Percentiles rank a stretch among this genome's conserved stretches.
Evolutionary conservation across 1,140 invertebrate species (phyloP).

Genomic region (Drosophila kepulauana): DNA sequence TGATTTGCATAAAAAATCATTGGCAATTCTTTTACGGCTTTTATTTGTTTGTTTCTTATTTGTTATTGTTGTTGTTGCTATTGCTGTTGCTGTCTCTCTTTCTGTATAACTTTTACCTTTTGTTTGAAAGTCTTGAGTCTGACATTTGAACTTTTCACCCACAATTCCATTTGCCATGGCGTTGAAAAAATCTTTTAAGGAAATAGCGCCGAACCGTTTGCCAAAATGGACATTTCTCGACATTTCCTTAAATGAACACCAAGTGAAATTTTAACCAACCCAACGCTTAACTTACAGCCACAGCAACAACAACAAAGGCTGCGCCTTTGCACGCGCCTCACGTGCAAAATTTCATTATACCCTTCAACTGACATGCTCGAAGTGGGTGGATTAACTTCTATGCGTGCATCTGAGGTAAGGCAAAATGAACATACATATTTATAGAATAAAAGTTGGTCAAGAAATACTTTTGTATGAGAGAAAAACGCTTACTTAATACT

Average conservation of each 20-base stretch:
- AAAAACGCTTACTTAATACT: no score
- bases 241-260: constrained; percentile 69
- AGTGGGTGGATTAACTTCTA: background rate
- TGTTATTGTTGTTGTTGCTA: constrained; percentile 14
- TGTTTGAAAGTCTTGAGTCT: constrained; percentile 58
- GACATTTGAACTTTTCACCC: constrained; percentile 69
- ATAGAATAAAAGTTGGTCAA: no score
- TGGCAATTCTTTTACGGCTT: constrained; percentile 67
- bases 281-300: constrained; percentile 1
- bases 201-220: constrained; percentile 50
- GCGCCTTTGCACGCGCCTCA: constrained; percentile 54
- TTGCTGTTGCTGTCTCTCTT: constrained; percentile 26
- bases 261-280: constrained; percentile 51
- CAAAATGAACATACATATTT: background rate
- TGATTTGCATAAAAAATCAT: constrained; percentile 81
- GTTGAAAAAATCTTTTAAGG: constrained; percentile 61
- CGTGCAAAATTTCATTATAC: constrained; percentile 36
- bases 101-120: constrained; percentile 78
- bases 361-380: background rate
- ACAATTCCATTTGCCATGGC: constrained; percentile 59
- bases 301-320: constrained; percentile 45
- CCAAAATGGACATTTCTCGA: constrained; percentile 68
- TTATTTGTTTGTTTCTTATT: constrained; percentile 51
- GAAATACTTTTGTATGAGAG: no score
- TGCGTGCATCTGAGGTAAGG: background rate